Percentiles rank a stretch among this genome's conserved stretches.
Conservation (phyloP, 1,140 invertebrate species). For the Drosophila nasuta region DNA sequence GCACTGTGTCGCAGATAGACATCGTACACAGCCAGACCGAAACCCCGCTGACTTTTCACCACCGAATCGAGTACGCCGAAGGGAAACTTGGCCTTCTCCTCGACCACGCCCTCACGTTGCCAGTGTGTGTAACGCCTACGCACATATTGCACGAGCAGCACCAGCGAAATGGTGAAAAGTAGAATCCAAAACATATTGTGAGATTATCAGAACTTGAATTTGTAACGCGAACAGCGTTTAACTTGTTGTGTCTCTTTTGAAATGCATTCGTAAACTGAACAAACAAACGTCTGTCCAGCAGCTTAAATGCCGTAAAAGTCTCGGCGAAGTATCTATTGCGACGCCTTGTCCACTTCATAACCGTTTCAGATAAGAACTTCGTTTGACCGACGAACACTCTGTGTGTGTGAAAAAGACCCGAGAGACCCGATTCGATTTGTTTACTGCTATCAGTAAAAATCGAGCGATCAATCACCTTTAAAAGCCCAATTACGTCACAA, state of each 20-base stretch:
- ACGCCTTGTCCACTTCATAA: neutral
- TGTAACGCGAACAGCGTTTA: neutral
- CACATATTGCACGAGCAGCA: slow-evolving; percentile 37
- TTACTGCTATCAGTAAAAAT: neutral
- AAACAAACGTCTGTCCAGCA: neutral
- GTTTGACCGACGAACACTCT: no score
- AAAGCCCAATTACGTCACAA: no score
- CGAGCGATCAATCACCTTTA: no score
- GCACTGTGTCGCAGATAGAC: slow-evolving; percentile 55
- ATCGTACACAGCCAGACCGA: slow-evolving; percentile 62
- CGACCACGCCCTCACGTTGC: slow-evolving; percentile 60
- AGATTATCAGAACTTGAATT: neutral
- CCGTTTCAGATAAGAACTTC: neutral
- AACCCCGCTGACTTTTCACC: slow-evolving; percentile 37
- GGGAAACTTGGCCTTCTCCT: slow-evolving; percentile 62
- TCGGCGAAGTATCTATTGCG: neutral
- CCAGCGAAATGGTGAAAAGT: slow-evolving; percentile 17
- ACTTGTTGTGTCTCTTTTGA: neutral
- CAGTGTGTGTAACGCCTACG: slow-evolving; percentile 62
- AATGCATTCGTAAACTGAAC: slow-evolving; percentile 21
- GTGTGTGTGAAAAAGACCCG: neutral
- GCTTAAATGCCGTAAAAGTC: neutral
- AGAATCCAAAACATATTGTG: slow-evolving; percentile 45
- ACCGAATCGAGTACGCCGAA: slow-evolving; percentile 60
- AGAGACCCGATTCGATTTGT: slow-evolving; percentile 14